A percentile compares a stretch with the other conserved stretches of the same genome.
These are phyloP conservation scores for Pelosia muscerda DNA, from an alignment of 2,888 invertebrate species.

Conservation along the genomic window DNA sequence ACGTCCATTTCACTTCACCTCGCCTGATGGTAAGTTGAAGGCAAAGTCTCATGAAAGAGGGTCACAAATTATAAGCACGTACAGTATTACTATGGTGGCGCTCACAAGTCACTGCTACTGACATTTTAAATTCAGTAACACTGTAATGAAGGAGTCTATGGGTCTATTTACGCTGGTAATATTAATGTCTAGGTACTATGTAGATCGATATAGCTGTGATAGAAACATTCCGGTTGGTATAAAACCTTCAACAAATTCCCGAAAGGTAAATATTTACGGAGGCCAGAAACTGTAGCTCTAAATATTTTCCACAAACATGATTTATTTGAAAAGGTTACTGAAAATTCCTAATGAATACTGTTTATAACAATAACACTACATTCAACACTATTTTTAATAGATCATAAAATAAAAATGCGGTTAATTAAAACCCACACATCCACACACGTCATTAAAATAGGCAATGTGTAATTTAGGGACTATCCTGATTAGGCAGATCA, in stretches of 20 bases:
- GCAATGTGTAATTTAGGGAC: slow-evolving; percentile 1
- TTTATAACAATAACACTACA: slow-evolving; percentile 17
- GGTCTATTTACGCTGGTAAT: no score
- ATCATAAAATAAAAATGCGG: slow-evolving; percentile 25
- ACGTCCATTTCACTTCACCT: no score
- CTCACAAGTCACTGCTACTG: no score
- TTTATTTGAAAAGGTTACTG: slow-evolving; percentile 9
- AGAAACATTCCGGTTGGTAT: not conserved
- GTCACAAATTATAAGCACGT: no score
- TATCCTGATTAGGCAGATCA: not conserved
- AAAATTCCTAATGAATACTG: slow-evolving; percentile 14
- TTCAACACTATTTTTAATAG: slow-evolving; percentile 26
- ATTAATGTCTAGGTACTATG: not conserved
- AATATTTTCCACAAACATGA: slow-evolving; percentile 1
- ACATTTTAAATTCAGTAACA: no score
- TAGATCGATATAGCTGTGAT: not conserved
- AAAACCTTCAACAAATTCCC: not conserved
- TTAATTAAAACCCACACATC: slow-evolving; percentile 30
- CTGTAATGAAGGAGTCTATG: no score
- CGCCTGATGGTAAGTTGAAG: no score
- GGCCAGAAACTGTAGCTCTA: not conserved
- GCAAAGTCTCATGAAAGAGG: no score
- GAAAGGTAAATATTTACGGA: not conserved
- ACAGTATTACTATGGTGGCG: no score
- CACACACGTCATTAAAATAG: slow-evolving; percentile 5